These are phyloP conservation scores for Ceratitis capitata DNA, from an alignment of 1,140 invertebrate genomes.

Conservation along the genomic window DNA sequence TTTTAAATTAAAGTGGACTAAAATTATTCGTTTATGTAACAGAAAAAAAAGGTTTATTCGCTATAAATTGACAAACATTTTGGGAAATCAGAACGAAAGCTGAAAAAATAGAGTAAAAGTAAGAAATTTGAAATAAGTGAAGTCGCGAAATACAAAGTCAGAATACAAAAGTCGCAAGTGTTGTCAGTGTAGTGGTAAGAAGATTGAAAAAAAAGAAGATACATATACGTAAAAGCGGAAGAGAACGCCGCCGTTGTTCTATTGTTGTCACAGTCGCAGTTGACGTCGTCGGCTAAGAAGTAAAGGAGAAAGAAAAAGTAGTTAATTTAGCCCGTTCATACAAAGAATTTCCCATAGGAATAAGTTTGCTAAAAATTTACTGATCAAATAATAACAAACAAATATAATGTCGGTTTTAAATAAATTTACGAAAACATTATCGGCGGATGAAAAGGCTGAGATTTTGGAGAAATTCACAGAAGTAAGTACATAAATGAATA, in stretches of 20 bases:
- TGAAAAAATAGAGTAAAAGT: background rate
- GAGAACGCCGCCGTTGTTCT: constrained; percentile 12
- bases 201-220: background rate
- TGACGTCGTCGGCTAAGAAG: background rate
- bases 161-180: constrained; percentile 9
- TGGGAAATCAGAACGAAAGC: background rate
- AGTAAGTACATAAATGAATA: no score
- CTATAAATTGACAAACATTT: background rate
- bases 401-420: constrained; percentile 59
- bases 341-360: background rate
- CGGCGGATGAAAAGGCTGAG: constrained; percentile 63
- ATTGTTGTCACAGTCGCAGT: background rate
- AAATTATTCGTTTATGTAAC: background rate
- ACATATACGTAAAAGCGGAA: background rate
- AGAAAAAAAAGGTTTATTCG: background rate
- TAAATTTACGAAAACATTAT: constrained; percentile 63
- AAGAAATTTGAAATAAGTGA: constrained; percentile 6
- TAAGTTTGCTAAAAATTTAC: background rate
- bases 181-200: background rate
- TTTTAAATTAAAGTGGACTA: background rate
- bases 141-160: constrained; percentile 16
- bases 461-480: constrained; percentile 65
- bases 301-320: background rate
- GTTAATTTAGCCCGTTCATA: background rate
- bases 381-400: constrained; percentile 4